Evolutionary conservation across 1,140 invertebrate species (phyloP), one percentile per base, ranked within the genome.

Genomic region (Nylanderia fulva): DNA sequence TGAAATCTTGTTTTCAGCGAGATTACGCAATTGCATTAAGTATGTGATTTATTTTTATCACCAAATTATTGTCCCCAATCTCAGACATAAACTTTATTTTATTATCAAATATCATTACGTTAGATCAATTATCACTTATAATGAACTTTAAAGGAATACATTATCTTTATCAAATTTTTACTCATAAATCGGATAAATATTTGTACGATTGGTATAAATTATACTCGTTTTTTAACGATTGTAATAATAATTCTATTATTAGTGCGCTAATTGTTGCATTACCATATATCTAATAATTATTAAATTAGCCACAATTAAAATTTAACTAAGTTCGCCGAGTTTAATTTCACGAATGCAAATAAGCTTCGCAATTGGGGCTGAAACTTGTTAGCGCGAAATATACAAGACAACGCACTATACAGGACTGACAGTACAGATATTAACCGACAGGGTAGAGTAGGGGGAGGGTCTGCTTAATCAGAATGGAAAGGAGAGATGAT

Each of bases 261-360:
- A 56, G 13, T 21, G 36, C 64, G 18, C 56, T 29, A 29, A n/a
- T 8, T 45, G 42, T 0, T 27, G 11, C 52, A 42, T n/a, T n/a
- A n/a, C n/a, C n/a, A n/a, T n/a, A 33, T 71, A 82, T 42, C 52
- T 72, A 82, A 80, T 69, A 69, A 71, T 52, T 27, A 27, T 9
- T 39, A 39, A 71, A 82, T 72, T 42, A 72, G 52, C 24, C 52
- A 56, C 64, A 42, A 42, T 56, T 27, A 54, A n/a, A n/a, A 82
- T 36, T 21, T 82, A 45, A 42, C 54, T n/a, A 45, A 72, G n/a
- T 82, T 58, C 42, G 45, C 21, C 45, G 3, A 45, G 71, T 72
- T 71, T 58, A 58, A 56, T n/a, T 82, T 45, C 13, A 21, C 42
- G 18, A 21, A 29, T 45, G 29, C 52, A 39, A 82, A 60, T 60